phyloP scores from a whole-genome alignment of 2,888 invertebrate species.

The Schrankia costaestrigalis region DNA sequence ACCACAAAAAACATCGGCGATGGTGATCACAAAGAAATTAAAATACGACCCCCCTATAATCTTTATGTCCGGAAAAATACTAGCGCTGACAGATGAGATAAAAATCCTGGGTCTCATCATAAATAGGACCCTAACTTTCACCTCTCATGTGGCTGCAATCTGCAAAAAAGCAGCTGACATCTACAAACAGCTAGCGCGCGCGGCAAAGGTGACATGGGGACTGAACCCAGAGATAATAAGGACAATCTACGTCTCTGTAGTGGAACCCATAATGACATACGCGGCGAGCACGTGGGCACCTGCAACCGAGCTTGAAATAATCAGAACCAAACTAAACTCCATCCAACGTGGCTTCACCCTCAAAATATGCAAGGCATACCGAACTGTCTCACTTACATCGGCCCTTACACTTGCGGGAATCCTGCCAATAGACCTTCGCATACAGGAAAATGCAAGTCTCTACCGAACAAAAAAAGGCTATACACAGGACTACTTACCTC shows the following conservation, averaged over 20 bases:
- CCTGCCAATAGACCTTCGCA: neutral
- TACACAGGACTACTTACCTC: conserved; percentile 1
- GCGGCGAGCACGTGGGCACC: conserved; percentile 1
- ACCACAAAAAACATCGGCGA: conserved; percentile 4
- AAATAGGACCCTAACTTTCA: conserved; percentile 4
- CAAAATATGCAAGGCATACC: conserved; percentile 1
- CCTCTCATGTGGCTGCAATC: neutral
- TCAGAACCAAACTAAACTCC: neutral
- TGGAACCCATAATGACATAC: conserved; percentile 3
- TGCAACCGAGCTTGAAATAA: neutral
- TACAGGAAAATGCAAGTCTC: neutral
- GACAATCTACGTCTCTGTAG: conserved; percentile 1
- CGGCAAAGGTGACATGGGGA: conserved; percentile 5
- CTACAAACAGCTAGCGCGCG: conserved; percentile 1
- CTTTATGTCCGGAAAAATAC: conserved; percentile 2
- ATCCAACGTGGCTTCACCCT: conserved; percentile 1
- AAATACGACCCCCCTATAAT: conserved; percentile 2
- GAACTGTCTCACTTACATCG: conserved; percentile 1
- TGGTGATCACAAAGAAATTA: conserved; percentile 4
- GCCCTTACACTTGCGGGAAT: neutral
- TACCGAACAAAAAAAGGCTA: neutral
- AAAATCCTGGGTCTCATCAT: conserved; percentile 16
- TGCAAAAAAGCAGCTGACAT: conserved; percentile 1
- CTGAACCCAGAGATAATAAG: conserved; percentile 3
- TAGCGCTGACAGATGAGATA: conserved; percentile 5